A percentile compares a stretch with the other conserved stretches of the same genome.
These are phyloP conservation scores for Carlito syrichta DNA, from an alignment of 2,113 vertebrate species.

Conservation along the genomic window DNA sequence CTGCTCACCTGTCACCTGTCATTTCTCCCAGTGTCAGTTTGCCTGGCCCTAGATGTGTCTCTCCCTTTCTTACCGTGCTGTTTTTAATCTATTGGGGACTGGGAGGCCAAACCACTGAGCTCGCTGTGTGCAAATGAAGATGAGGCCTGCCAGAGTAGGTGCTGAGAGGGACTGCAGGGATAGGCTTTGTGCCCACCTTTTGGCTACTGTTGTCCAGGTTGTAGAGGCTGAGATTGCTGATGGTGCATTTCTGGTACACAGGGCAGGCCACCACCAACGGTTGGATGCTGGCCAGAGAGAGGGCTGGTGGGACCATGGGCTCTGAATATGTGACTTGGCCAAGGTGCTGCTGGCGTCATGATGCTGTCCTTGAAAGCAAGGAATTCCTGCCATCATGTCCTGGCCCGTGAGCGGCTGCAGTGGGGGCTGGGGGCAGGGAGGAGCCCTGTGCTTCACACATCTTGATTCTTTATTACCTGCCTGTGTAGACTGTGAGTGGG, in stretches of 20 bases:
- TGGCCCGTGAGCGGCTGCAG: neutral
- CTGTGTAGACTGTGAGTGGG: neutral
- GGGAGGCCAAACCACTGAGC: neutral
- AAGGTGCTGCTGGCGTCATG: neutral
- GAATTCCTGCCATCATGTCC: neutral
- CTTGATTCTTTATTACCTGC: slow-evolving; percentile 15
- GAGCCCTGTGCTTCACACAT: neutral
- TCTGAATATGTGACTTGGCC: neutral
- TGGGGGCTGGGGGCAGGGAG: neutral
- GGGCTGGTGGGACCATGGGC: neutral
- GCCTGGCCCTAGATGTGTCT: neutral
- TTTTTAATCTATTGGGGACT: neutral
- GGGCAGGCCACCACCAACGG: neutral
- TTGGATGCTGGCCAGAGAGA: neutral
- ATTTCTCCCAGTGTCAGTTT: neutral
- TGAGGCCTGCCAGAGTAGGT: neutral
- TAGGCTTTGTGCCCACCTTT: neutral
- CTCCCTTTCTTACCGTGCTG: neutral
- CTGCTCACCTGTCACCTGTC: neutral
- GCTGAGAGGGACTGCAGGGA: neutral
- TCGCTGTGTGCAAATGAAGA: neutral
- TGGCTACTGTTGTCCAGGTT: neutral
- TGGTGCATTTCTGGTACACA: rapidly evolving
- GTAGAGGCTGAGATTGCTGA: neutral
- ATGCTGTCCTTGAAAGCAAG: neutral